Conservation (phyloP, 2,888 invertebrate genomes). For the Barypeithes pellucidus region DNA sequence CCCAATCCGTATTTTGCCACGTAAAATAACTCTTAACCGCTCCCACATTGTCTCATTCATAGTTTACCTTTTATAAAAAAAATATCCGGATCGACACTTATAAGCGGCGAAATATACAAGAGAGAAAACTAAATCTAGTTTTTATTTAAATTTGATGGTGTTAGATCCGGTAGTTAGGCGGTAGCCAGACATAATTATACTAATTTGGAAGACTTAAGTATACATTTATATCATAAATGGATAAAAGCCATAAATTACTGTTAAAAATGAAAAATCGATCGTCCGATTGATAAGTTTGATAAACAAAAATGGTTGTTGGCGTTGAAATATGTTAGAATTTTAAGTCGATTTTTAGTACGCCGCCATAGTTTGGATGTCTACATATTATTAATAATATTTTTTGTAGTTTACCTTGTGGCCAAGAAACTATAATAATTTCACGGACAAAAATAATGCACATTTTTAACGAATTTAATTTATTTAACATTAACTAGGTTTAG, state of each 20-base stretch:
- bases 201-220: conserved; percentile 40
- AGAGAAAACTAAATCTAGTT: conserved; percentile 19
- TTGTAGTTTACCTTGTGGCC: no score
- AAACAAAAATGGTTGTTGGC: conserved; percentile 21
- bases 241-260: conserved; percentile 43
- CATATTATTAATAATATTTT: no score
- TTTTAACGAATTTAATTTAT: no score
- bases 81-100: neutral
- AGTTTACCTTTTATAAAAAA: neutral
- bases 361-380: conserved; percentile 1
- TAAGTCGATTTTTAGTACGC: conserved; percentile 22
- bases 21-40: no score
- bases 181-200: conserved; percentile 43
- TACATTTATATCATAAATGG: conserved; percentile 33
- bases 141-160: conserved; percentile 40
- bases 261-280: conserved; percentile 39
- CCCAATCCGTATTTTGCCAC: no score
- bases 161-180: conserved; percentile 14
- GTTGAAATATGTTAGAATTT: conserved; percentile 13
- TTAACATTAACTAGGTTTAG: no score
- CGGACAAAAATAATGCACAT: no score
- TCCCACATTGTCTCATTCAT: no score
- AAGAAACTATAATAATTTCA: no score
- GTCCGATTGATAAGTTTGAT: conserved; percentile 30
- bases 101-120: neutral